Evolutionary conservation across 1,140 invertebrate genomes (phyloP).

Genomic region (Leptinotarsa lineolata): DNA sequence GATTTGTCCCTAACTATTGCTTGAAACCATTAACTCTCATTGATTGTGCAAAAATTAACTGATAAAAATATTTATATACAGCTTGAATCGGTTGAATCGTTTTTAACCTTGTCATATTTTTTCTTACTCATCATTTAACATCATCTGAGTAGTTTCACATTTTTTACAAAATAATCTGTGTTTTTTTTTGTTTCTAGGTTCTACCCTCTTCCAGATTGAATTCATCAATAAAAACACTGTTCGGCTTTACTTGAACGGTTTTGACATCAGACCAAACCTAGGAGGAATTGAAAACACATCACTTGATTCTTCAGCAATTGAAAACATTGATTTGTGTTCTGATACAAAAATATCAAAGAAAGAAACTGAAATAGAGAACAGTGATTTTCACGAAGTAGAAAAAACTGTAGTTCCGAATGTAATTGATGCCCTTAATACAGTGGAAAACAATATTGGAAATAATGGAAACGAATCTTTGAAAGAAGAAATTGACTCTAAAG

Average conservation of each 20-base stretch:
- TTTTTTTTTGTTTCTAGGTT: constrained; percentile 32
- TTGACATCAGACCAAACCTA: constrained; percentile 43
- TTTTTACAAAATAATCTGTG: neutral
- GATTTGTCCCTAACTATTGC: too few relatives aligned
- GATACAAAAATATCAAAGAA: neutral
- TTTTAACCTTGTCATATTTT: too few relatives aligned
- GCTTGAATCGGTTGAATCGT: neutral
- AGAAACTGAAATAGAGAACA: too few relatives aligned
- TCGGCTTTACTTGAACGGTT: constrained; percentile 44
- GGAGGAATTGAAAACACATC: constrained; percentile 38
- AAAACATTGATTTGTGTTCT: neutral
- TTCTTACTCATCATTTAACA: too few relatives aligned
- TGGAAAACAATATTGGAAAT: constrained; percentile 9
- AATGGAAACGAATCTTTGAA: constrained; percentile 1
- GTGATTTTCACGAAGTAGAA: neutral
- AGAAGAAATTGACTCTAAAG: constrained; percentile 25
- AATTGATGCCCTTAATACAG: neutral
- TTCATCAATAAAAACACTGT: constrained; percentile 39
- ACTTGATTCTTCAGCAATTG: constrained; percentile 8
- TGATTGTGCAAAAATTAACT: too few relatives aligned
- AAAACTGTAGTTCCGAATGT: neutral
- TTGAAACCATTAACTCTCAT: too few relatives aligned
- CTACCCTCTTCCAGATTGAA: constrained; percentile 46
- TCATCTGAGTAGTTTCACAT: neutral
- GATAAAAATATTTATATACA: neutral